phyloP scores from a whole-genome alignment of 2,888 invertebrate genomes.

The Bombylius major region DNA sequence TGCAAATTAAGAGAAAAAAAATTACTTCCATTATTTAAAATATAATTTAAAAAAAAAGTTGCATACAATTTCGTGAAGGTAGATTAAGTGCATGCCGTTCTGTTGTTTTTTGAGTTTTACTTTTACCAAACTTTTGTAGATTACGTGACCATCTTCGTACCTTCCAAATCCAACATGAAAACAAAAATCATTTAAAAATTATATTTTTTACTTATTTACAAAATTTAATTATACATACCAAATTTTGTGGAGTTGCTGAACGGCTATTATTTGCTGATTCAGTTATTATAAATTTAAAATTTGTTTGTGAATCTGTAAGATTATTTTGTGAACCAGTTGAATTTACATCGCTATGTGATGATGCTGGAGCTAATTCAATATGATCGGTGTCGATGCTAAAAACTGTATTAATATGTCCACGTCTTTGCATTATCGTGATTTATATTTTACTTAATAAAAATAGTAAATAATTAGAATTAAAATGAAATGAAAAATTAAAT shows the following conservation, averaged over 20 bases:
- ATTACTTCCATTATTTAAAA: background rate
- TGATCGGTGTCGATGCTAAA: slow-evolving; percentile 18
- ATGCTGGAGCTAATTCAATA: slow-evolving; percentile 18
- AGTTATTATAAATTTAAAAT: slow-evolving; percentile 14
- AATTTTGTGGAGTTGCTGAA: slow-evolving; percentile 18
- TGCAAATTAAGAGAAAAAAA: background rate
- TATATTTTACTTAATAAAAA: too few relatives aligned
- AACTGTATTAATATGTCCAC: slow-evolving; percentile 10
- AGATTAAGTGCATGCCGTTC: slow-evolving; percentile 8
- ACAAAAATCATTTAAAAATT: too few relatives aligned
- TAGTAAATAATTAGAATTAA: too few relatives aligned
- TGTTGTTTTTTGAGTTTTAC: slow-evolving; percentile 10
- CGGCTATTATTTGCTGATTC: slow-evolving; percentile 11
- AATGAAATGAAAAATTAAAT: too few relatives aligned
- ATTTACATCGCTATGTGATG: slow-evolving; percentile 19
- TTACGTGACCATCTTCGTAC: slow-evolving; percentile 23
- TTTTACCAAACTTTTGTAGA: slow-evolving; percentile 18
- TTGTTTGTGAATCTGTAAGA: slow-evolving; percentile 18
- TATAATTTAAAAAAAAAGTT: background rate
- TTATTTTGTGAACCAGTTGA: slow-evolving; percentile 19
- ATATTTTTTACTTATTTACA: too few relatives aligned
- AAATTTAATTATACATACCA: slow-evolving; percentile 9
- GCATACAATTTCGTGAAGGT: slow-evolving; percentile 17
- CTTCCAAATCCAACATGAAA: slow-evolving; percentile 3
- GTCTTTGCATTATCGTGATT: background rate